Base-by-base conservation (phyloP, 1,140 invertebrate species). In the Anoplophora glabripennis region DNA sequence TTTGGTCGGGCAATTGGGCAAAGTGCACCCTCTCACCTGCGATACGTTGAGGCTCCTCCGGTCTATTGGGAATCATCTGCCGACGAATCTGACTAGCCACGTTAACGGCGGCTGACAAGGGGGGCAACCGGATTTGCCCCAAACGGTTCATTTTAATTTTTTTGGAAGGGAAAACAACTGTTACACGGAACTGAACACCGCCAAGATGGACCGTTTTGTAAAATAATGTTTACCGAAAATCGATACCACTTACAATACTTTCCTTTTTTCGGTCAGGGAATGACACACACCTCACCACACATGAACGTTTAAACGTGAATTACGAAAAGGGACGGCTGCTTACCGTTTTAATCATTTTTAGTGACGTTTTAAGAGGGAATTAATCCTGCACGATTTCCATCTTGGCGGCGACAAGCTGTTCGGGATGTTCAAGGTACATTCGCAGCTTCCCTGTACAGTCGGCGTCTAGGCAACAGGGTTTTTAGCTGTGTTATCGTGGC, bases 41-140 rank as follows among this genome's bases (percentile, higher is more conserved):
- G 21, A 28, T 5, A 28, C 21, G 21, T 45, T 71, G 48, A 44
- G 61, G 69, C 52, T 10, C 72, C 69, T 8, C 55, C 53, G 72
- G 72, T 61, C 78, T 86, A 28, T 88, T 86, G 18, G 90, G 90
- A 72, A 91, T 83, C 67, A 86, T 82, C 63, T 89, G 85, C 56
- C 88, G 84, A 33, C 90, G 79, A 14, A 89, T 89, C 74, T 90
- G 89, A 83, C 88, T 86, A 1, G 88, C 87, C 48, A 90, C 88
- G 71, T 89, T 89, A 60, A 91, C 72, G 12, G 87, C 85, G 68
- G 89, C 89, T 65, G 83, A 81, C 42, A 90, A 72, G 28, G 88
- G 86, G 11, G 90, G 89, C 64, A 89, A 77, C 47, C 77, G 79
- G 53, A 84, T 81, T 59, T 82, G 80, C 21, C 83, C 80, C 53